Evolutionary conservation across 2,113 vertebrate species (phyloP), one percentile per base, ranked within the genome.

Genomic region (Hemiscyllium ocellatum): DNA sequence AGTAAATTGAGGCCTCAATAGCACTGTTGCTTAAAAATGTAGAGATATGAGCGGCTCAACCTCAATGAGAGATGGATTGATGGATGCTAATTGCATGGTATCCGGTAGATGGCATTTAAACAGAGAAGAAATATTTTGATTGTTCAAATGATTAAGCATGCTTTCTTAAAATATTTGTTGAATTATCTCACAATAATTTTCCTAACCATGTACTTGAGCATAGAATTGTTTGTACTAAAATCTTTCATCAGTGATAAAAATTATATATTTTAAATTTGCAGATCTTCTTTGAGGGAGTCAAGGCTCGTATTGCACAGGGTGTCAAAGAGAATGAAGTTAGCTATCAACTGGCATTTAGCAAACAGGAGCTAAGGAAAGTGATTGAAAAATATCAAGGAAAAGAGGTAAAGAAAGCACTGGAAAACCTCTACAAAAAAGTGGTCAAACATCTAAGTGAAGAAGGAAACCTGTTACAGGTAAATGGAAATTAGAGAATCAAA

Each of bases 331-430:
- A 97, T 47, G 97, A 97, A 52, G 52, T 97, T 80, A 96, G 96
- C 47, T 97, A 97, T 42, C 97, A 97, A 78, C 96, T 97, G 95
- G 96, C 96, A 78, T 97, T 96, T 96, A 97, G 96, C 96, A 97
- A 97, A 93, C 97, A 97, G 95, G 97, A 97, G 29, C 96, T 97
- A 95, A 61, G 96, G 87, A 97, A 96, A 83, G 96, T 97, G 15
- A 78, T 97, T 0, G 83, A 96, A 5, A 97, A 96, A 52, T 96
- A 97, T 85, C 96, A 97, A 13, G 96, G 97, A 19, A 96, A 96
- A 66, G 97, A 97, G 37, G 97, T 97, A 20, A 96, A 83, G 8
- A 96, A 94, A 89, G 96, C 96, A 13, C 96, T 97, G 4, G 97
- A 97, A 96, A 96, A 10, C 0, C 96, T 97, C 86, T 96, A 97